These are phyloP conservation scores for Hirtodrosophila histrioides DNA, from an alignment of 2,888 invertebrate species.

Conservation along the genomic window DNA sequence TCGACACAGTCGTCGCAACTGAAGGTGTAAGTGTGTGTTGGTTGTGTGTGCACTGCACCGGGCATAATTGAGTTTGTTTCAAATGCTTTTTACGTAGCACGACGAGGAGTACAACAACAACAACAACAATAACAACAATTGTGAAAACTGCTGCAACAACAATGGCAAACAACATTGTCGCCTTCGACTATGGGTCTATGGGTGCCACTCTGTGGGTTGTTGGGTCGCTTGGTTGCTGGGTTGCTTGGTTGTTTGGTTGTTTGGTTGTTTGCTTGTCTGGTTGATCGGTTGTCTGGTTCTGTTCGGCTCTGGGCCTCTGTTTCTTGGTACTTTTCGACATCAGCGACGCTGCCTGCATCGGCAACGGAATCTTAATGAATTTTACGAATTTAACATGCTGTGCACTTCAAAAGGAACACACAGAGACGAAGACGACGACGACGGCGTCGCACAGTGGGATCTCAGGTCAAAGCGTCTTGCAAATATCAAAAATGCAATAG, in stretches of 20 bases:
- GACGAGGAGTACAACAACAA: constrained; percentile 46
- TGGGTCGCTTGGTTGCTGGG: constrained; percentile 13
- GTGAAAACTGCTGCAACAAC: constrained; percentile 32
- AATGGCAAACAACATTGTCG: constrained; percentile 68
- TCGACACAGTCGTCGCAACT: constrained; percentile 30
- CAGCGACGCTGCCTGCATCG: constrained; percentile 63
- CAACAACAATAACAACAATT: constrained; percentile 21
- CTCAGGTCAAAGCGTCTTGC: neutral
- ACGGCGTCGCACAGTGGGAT: constrained; percentile 28
- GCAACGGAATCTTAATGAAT: constrained; percentile 79
- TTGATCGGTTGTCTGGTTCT: constrained; percentile 1
- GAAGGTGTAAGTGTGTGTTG: constrained; percentile 36
- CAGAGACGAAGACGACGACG: constrained; percentile 35
- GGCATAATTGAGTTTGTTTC: constrained; percentile 79
- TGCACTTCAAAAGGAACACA: constrained; percentile 80
- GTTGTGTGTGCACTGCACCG: constrained; percentile 70
- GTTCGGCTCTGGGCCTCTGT: constrained; percentile 42
- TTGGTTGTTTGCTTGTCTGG: constrained; percentile 27
- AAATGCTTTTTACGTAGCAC: constrained; percentile 78
- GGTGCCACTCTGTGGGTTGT: constrained; percentile 22
- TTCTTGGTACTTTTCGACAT: constrained; percentile 56
- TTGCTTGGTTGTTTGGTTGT: constrained; percentile 33
- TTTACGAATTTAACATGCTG: constrained; percentile 81
- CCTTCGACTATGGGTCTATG: constrained; percentile 39
- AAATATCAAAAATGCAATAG: constrained; percentile 1